Evolutionary conservation across 2,888 invertebrate species (phyloP), one percentile per base, ranked within the genome.

Genomic region (Mythimna ferrago): DNA sequence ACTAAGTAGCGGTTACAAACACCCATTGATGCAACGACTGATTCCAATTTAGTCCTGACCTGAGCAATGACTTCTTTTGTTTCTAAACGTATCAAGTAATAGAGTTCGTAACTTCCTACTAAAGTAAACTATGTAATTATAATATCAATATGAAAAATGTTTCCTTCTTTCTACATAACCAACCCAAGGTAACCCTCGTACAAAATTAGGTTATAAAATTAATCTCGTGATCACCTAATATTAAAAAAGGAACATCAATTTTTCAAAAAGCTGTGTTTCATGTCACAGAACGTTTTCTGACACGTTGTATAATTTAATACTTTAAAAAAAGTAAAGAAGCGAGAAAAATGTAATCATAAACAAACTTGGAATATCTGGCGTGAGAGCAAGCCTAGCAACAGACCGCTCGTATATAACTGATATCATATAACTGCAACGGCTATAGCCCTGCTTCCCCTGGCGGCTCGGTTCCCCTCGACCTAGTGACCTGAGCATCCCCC

Each of bases 401-500:
- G 76, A 71, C 66, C 65, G 80, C 81, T 80, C 71, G 82, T 84
- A 81, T 83, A 78, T 81, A 68, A 83, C 58, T 62, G 66, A 79
- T 77, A 81, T 81, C 76, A 76, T 80, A 81, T 86, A 86, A 80
- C 80, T 82, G 86, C 85, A 86, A 65, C 56, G 67, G 69, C 70
- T 73, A 83, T 63, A 79, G 51, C 72, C 54, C 67, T 68, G 68
- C 80, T 80, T 81, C 81, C 85, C 82, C 76, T 71, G 74, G 71
- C 84, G 81, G 79, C 74, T 76, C 82, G 73, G 64, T 70, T 87
- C 89, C 87, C 89, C 88, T 89, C 93, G 94, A 94, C 94, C 94
- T 85, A 93, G 92, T 95, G 93, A 94, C 94, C 94, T 86, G 86
- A 75, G 76, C 80, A 84, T 78, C 84, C 86, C 88, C 80, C 83